These are phyloP conservation scores for Tretioscincus oriximinensis DNA, from an alignment of 2,113 vertebrate species.

Conservation along the genomic window DNA sequence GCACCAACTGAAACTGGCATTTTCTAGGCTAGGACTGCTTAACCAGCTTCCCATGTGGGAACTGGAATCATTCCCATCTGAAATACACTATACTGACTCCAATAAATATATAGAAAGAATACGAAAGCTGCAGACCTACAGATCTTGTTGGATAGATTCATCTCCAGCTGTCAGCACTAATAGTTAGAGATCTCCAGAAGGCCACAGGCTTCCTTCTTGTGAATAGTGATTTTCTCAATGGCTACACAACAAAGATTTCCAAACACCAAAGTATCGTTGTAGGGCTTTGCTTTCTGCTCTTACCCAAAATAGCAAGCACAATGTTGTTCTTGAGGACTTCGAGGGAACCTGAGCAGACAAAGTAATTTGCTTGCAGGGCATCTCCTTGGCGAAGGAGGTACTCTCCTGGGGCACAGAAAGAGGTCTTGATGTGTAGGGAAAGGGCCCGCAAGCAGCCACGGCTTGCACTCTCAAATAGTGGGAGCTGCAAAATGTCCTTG, in stretches of 20 bases:
- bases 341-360: slow-evolving; percentile 91
- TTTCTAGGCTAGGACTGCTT: not conserved
- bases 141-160: not conserved
- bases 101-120: too few relatives aligned
- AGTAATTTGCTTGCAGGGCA: slow-evolving; percentile 91
- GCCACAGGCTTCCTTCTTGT: not conserved
- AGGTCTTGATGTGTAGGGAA: slow-evolving; percentile 94
- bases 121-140: not conserved
- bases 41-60: too few relatives aligned
- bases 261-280: too few relatives aligned
- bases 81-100: too few relatives aligned
- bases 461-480: slow-evolving; percentile 88
- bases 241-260: not conserved
- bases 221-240: not conserved
- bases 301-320: slow-evolving; percentile 93
- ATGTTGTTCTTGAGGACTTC: slow-evolving; percentile 91
- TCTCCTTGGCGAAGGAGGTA: slow-evolving; percentile 92
- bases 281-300: slow-evolving; percentile 49
- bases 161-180: not conserved
- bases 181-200: not conserved
- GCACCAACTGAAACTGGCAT: not conserved
- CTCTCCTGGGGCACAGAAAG: slow-evolving; percentile 93
- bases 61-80: too few relatives aligned
- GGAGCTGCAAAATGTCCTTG: slow-evolving; percentile 95
- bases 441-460: slow-evolving; percentile 92